These are phyloP conservation scores for Sycobia sp. DNA, from an alignment of 1,140 invertebrate species.

Conservation along the genomic window DNA sequence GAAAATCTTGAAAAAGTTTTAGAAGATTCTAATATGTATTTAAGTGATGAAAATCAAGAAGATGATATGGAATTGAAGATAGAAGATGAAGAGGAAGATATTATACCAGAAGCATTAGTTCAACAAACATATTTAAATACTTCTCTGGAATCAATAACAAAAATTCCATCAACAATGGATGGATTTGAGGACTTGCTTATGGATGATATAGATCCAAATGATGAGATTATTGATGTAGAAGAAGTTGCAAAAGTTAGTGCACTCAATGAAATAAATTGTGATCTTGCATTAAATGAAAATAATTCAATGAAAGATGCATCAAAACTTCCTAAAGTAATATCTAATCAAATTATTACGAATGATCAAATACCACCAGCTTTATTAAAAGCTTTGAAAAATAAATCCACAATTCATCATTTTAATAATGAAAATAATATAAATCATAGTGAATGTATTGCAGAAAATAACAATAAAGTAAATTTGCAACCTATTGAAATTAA, in stretches of 20 bases:
- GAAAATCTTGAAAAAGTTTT: constrained; percentile 8
- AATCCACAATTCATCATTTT: not conserved
- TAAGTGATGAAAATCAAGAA: constrained; percentile 16
- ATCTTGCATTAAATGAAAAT: not conserved
- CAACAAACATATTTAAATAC: constrained; percentile 14
- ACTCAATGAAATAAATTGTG: not conserved
- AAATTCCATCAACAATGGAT: constrained; percentile 31
- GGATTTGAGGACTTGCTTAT: constrained; percentile 40
- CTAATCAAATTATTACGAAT: constrained; percentile 48
- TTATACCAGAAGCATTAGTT: constrained; percentile 46
- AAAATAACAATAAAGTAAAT: not conserved
- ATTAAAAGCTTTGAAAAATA: constrained; percentile 41
- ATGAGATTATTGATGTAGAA: constrained; percentile 22
- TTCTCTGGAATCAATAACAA: not conserved
- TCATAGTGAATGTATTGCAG: not conserved
- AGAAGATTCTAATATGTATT: not conserved
- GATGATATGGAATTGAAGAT: constrained; percentile 25
- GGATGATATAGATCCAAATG: constrained; percentile 37
- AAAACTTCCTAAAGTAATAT: constrained; percentile 49
- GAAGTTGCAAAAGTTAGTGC: not conserved
- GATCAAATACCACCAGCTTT: constrained; percentile 46
- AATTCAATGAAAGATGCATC: constrained; percentile 12
- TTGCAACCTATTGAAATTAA: constrained; percentile 2
- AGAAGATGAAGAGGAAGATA: constrained; percentile 39
- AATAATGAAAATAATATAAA: not conserved